A percentile compares a stretch with the other conserved stretches of the same genome.
Evolutionary conservation across 2,797 vertebrate species (phyloP).

Genomic region (Podarcis lilfordi): DNA sequence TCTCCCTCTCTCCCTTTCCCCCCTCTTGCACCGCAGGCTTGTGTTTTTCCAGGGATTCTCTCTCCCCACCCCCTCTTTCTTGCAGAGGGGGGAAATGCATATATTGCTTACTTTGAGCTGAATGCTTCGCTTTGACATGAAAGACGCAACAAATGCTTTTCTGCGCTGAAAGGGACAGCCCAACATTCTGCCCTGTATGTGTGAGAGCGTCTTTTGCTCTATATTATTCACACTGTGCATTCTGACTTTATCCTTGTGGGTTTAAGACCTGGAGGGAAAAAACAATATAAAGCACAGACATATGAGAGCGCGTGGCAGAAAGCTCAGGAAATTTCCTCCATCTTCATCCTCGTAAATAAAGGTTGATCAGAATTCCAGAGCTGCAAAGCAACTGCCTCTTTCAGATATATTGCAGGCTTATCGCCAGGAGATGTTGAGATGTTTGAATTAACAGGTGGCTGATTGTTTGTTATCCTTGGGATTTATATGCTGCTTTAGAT

Average conservation of each 20-base stretch:
- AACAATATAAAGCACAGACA: constrained; percentile 50
- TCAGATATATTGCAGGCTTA: constrained; percentile 42
- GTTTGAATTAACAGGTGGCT: constrained; percentile 49
- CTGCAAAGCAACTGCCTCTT: constrained; percentile 58
- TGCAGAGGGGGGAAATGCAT: constrained; percentile 16
- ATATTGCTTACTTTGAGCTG: background rate
- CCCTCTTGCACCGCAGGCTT: constrained; percentile 37
- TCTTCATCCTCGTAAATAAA: constrained; percentile 18
- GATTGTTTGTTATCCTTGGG: constrained; percentile 60
- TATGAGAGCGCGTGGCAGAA: constrained; percentile 57
- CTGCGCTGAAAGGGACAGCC: background rate
- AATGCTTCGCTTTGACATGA: background rate
- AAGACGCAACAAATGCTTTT: constrained; percentile 7
- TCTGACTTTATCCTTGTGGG: constrained; percentile 44
- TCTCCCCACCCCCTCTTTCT: background rate
- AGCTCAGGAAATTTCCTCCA: too few relatives aligned
- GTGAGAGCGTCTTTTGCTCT: constrained; percentile 17
- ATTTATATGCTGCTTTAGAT: background rate
- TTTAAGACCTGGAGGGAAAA: constrained; percentile 55
- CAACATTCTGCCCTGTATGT: background rate
- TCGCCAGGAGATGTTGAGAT: background rate
- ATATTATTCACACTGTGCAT: background rate
- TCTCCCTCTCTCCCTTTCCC: background rate
- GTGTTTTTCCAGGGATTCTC: background rate
- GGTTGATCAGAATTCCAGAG: constrained; percentile 46